Evolutionary conservation across 2,797 vertebrate species (phyloP), one percentile per base, ranked within the genome.

Genomic region (Champsocephalus esox): DNA sequence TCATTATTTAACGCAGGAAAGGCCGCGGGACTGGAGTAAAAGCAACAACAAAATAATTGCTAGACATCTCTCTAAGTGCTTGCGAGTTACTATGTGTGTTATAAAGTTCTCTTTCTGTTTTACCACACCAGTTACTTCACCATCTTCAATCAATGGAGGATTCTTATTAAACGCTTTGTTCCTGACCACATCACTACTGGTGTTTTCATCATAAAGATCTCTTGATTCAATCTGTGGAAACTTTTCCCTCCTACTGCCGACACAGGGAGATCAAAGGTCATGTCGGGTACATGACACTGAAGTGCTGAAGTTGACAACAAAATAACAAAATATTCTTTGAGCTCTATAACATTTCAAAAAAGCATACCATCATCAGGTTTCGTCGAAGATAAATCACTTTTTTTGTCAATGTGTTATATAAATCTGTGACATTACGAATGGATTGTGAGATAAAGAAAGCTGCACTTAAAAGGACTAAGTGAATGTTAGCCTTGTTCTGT

Each of bases 1-100:
- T 77, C 58, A 75, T 83, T 75, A 72, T 75, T 79, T 62, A 79
- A 82, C 34, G 66, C 34, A 74, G 70, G 74, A 81, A 70, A 56
- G 65, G 68, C 79, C 2, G 46, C 38, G 4, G 77, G 77, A 78
- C 59, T 66, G 73, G 55, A 67, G 63, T 12, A 34, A 68, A 73
- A 69, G 68, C 48, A 51, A 66, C 41, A 70, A 77, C 64, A 64
- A 45, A 38, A 76, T 19, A 57, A 66, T 52, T 41, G 49, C 61
- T 48, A 12, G 2, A 24, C 4, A 21, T 63, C 59, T 28, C 54
- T 28, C 34, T 11, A 45, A 61, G 5, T 21, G 34, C 3, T 10
- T 38, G 28, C 13, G 46, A 61, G 45, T 50, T 17, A 48, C 32
- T 48, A n/a, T 2, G 19, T 24, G 67, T 52, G 48, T 60, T 48